A percentile compares a stretch with the other conserved stretches of the same genome.
phyloP scores from a whole-genome alignment of 1,140 invertebrate species.

The Idris sp. region DNA sequence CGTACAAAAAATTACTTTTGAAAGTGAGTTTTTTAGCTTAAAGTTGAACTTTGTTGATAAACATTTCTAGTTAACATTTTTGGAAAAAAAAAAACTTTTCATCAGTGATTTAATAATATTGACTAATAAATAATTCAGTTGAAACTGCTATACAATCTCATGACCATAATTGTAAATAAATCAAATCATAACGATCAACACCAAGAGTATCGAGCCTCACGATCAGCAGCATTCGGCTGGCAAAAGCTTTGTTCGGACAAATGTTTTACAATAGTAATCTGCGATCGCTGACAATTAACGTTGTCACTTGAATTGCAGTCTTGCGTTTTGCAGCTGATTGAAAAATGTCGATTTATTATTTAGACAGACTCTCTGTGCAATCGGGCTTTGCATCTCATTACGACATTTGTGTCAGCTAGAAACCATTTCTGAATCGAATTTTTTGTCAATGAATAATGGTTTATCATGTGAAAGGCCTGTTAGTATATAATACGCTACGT shows the following conservation, averaged over 20 bases:
- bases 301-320: conserved; percentile 44
- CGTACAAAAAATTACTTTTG: too few relatives aligned
- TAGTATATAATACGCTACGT: too few relatives aligned
- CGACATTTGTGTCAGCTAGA: conserved; percentile 27
- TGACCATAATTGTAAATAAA: conserved; percentile 75
- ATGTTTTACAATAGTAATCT: conserved; percentile 55
- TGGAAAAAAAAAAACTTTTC: too few relatives aligned
- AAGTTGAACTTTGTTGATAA: too few relatives aligned
- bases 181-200: conserved; percentile 74
- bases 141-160: too few relatives aligned
- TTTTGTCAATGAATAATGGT: conserved; percentile 31
- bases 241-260: conserved; percentile 55
- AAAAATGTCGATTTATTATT: conserved; percentile 49
- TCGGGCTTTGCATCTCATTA: conserved; percentile 43
- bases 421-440: conserved; percentile 24
- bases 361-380: conserved; percentile 28
- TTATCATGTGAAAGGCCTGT: conserved; percentile 13
- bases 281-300: conserved; percentile 49
- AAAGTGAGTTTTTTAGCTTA: too few relatives aligned
- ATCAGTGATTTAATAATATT: too few relatives aligned
- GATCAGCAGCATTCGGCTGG: conserved; percentile 36
- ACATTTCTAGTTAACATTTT: too few relatives aligned
- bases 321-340: conserved; percentile 18
- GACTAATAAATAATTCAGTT: too few relatives aligned
- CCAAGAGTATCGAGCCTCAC: conserved; percentile 40